Evolutionary conservation across 2,797 vertebrate species (phyloP), one percentile per base, ranked within the genome.

Genomic region (Mastacembelus armatus): DNA sequence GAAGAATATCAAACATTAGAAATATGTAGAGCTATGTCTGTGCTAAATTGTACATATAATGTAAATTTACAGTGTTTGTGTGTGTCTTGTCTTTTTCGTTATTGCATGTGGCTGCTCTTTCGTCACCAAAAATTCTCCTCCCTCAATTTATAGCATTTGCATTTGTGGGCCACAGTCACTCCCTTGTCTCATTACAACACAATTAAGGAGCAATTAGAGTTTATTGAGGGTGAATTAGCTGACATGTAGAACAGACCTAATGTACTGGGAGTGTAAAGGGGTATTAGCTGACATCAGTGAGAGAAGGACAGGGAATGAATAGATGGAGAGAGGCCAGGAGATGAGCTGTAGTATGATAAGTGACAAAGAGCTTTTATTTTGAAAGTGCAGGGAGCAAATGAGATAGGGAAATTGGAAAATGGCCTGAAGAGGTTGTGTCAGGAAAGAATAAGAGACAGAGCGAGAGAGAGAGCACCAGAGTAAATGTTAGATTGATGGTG

Each of bases 201-300:
- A 90, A 92, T 93, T 92, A 93, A 87, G 71, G 12, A 48, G 88
- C 90, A 91, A 91, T 91, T 92, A 88, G 51, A 77, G 80, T 85
- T 91, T 91, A 92, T 89, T 89, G 85, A 90, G 89, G 90, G 83
- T 59, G 81, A 91, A 93, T 93, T 89, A 92, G 85, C 88, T 74
- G 80, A 89, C 81, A 82, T 84, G 83, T 88, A 81, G 83, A 89
- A 88, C 87, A 89, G 66, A 75, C 57, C 78, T 80, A 77, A 89
- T 81, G 86, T 71, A 71, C 68, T 75, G 84, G 86, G 84, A 91
- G 76, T 73, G 74, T 44, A 64, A 56, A 56, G 64, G 62, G 57
- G 70, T 70, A 80, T 78, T 72, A 77, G 29, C 52, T 52, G 47
- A 60, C 54, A 67, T 62, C 22, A 50, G 69, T 2, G 62, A 52